phyloP scores from a whole-genome alignment of 2,113 vertebrate genomes.

The Cyanistes caeruleus region DNA sequence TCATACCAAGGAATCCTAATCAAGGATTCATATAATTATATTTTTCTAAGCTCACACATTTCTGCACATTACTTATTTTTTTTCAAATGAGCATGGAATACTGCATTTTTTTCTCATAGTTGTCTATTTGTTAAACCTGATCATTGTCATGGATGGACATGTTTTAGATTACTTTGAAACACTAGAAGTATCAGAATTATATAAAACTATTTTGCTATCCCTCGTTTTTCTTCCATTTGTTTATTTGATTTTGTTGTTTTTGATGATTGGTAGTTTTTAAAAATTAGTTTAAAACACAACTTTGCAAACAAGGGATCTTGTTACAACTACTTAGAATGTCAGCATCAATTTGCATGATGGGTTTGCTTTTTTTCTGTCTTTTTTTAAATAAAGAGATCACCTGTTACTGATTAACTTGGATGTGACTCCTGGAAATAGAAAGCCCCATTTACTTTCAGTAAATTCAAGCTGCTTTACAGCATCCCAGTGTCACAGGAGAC shows the following conservation, averaged over 20 bases:
- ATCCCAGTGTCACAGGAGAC: not conserved
- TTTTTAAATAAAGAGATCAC: not conserved
- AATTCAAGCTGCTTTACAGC: not conserved
- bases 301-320: not conserved
- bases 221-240: accelerated
- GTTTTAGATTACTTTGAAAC: not conserved
- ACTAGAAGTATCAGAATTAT: not conserved
- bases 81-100: not conserved
- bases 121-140: not conserved
- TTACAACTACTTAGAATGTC: not conserved
- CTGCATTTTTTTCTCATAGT: not conserved
- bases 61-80: not conserved
- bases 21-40: not conserved
- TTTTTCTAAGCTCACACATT: not conserved
- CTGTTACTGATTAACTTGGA: not conserved
- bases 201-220: not conserved
- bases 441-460: not conserved
- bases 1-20: not conserved
- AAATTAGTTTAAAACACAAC: not conserved
- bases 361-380: accelerated
- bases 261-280: not conserved
- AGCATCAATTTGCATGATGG: not conserved
- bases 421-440: not conserved
- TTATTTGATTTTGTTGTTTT: not conserved
- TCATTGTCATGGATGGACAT: not conserved